A percentile compares a stretch with the other conserved stretches of the same genome.
phyloP scores from a whole-genome alignment of 2,797 vertebrate species.

The Halcyon badia region DNA sequence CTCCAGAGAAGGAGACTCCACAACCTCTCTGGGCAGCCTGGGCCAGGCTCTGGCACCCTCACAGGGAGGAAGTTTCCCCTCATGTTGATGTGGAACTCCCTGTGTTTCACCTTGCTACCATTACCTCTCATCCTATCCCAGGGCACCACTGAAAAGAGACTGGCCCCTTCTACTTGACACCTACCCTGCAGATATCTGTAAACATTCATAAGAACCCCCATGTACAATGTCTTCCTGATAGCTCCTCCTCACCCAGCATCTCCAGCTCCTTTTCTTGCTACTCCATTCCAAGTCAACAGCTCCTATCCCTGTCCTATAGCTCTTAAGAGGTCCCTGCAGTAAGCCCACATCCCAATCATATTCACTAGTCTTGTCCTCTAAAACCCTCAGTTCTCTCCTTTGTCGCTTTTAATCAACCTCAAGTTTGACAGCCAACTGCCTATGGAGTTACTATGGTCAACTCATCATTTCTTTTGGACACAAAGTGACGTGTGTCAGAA shows the following conservation, averaged over 20 bases:
- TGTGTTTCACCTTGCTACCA: too few species aligned
- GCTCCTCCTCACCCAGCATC: background rate
- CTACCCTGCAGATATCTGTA: too few species aligned
- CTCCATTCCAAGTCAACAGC: background rate
- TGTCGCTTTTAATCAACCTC: background rate
- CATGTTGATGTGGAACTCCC: too few species aligned
- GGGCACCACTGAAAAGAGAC: too few species aligned
- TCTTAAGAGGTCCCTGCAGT: background rate
- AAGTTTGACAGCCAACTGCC: background rate
- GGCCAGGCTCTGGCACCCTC: too few species aligned
- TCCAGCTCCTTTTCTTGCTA: background rate
- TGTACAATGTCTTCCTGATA: too few species aligned
- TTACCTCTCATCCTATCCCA: too few species aligned
- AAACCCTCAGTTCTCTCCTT: background rate
- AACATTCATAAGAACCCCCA: too few species aligned
- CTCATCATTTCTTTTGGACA: background rate
- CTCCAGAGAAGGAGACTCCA: too few species aligned
- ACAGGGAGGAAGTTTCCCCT: too few species aligned
- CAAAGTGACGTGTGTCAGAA: background rate
- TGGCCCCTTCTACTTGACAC: too few species aligned
- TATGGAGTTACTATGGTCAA: background rate
- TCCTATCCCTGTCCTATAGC: background rate
- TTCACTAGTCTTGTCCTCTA: background rate
- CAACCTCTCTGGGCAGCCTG: too few species aligned
- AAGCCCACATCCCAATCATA: background rate